Conservation (phyloP, 2,113 vertebrate genomes). For the Cnemophilus loriae region DNA sequence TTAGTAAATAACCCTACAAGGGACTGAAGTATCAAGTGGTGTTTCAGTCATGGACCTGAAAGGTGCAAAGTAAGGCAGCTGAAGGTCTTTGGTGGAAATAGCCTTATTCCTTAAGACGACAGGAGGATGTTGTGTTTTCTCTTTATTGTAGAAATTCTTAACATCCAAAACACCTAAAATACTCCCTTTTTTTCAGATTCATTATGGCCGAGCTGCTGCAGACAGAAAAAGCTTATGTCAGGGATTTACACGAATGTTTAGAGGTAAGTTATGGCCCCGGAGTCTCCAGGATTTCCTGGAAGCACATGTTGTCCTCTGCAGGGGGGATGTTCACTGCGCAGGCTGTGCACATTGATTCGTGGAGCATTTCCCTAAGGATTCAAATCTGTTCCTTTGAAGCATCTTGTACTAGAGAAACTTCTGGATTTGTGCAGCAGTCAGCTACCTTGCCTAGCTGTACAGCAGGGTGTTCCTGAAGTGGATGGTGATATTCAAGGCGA, state of each 20-base stretch:
- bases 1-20: background rate
- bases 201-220: conserved; percentile 98
- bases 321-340: background rate
- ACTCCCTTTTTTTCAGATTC: conserved; percentile 73
- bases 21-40: background rate
- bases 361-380: background rate
- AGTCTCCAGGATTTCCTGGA: background rate
- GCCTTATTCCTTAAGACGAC: background rate
- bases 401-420: background rate
- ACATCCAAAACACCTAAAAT: background rate
- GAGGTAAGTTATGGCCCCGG: conserved; percentile 76
- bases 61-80: background rate
- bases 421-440: background rate
- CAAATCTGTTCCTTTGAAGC: background rate
- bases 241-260: conserved; percentile 93
- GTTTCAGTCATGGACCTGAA: background rate
- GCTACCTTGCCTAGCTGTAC: background rate
- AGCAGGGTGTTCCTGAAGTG: background rate
- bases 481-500: background rate
- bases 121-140: background rate
- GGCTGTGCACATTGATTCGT: background rate
- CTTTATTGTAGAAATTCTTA: background rate
- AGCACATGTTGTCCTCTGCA: background rate
- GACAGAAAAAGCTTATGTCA: conserved; percentile 95
- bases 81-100: background rate